A percentile compares a stretch with the other conserved stretches of the same genome.
Conservation (phyloP, 2,113 vertebrate species). For the Dromiciops gliroides region DNA sequence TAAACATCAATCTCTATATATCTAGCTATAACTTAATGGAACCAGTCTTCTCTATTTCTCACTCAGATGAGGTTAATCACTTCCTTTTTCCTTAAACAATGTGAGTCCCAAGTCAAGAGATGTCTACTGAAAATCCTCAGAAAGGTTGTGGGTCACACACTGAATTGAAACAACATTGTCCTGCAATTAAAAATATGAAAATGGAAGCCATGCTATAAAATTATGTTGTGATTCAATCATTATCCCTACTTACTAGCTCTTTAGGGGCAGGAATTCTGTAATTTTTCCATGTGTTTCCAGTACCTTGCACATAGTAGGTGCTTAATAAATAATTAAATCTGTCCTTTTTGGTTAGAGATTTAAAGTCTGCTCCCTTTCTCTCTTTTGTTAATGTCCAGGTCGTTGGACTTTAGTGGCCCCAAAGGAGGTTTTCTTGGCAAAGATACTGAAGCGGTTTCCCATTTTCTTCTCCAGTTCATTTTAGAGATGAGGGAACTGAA, state of each 20-base stretch:
- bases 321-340: neutral
- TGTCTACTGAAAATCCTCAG: slow-evolving; percentile 28
- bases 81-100: neutral
- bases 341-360: neutral
- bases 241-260: neutral
- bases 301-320: neutral
- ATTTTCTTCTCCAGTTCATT: neutral
- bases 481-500: neutral
- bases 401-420: no score
- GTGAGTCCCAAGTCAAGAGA: slow-evolving; percentile 23
- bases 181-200: neutral
- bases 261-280: neutral
- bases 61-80: neutral
- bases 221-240: neutral
- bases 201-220: neutral
- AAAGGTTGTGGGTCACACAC: neutral
- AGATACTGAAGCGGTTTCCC: neutral
- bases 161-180: neutral
- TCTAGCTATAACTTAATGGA: neutral
- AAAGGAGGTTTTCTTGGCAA: no score
- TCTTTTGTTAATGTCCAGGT: no score
- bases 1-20: neutral
- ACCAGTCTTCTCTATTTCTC: neutral
- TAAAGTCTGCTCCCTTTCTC: slow-evolving; percentile 5
- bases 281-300: neutral